These are phyloP conservation scores for Plestiodon gilberti DNA, from an alignment of 2,113 vertebrate species.

Conservation along the genomic window DNA sequence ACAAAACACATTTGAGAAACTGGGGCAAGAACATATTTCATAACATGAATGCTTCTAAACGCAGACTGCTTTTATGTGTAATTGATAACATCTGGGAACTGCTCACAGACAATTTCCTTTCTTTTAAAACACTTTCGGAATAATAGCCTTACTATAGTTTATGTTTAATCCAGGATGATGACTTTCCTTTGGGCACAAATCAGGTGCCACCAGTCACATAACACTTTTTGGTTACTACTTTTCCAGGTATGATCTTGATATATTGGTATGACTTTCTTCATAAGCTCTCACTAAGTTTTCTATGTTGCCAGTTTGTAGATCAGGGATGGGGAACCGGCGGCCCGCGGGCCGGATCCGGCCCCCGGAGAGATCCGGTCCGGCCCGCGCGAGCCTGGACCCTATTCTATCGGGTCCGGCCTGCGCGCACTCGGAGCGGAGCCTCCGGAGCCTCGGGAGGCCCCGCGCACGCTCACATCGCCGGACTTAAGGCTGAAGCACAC, in stretches of 20 bases:
- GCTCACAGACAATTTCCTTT: not conserved
- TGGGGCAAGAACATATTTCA: constrained; percentile 11
- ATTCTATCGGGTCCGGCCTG: too few relatives aligned
- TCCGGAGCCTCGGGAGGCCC: too few relatives aligned
- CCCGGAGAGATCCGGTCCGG: too few relatives aligned
- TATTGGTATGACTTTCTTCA: not conserved
- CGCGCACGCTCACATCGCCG: too few relatives aligned
- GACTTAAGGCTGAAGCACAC: too few relatives aligned
- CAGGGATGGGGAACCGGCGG: too few relatives aligned
- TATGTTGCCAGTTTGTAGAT: not conserved
- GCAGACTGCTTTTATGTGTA: constrained; percentile 4
- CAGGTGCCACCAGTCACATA: not conserved
- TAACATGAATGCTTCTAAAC: constrained; percentile 14
- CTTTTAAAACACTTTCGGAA: not conserved
- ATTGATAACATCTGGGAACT: constrained; percentile 24
- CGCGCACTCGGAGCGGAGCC: too few relatives aligned
- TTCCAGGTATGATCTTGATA: not conserved
- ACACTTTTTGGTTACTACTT: not conserved
- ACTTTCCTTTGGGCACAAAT: not conserved
- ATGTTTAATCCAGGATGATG: not conserved
- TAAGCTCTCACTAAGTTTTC: constrained; percentile 2
- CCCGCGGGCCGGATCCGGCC: too few relatives aligned
- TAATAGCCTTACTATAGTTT: not conserved
- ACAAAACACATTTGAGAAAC: constrained; percentile 26
- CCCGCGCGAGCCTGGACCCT: too few relatives aligned